Evolutionary conservation across 2,113 vertebrate species (phyloP).

Genomic region (Paracyprichromis sp.): DNA sequence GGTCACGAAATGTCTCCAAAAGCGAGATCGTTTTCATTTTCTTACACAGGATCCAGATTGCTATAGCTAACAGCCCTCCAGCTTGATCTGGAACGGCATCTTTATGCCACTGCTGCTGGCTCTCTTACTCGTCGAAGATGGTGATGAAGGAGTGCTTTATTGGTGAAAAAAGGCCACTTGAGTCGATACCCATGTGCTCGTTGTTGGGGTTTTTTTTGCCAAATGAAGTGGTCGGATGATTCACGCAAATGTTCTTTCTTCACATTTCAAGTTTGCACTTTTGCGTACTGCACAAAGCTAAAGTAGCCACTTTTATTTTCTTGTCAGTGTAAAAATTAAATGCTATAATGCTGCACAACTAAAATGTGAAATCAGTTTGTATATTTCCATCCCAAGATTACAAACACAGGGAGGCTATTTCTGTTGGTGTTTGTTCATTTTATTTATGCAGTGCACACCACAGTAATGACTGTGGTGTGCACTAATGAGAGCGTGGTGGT

Average conservation of each 20-base stretch:
- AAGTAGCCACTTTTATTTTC: not conserved
- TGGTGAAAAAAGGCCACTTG: not conserved
- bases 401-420: not conserved
- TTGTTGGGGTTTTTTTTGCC: rapidly evolving
- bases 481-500: not conserved
- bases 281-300: not conserved
- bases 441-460: not conserved
- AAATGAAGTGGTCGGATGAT: not conserved
- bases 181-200: not conserved
- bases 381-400: not conserved
- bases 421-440: not conserved
- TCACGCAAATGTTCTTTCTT: not conserved
- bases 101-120: not conserved
- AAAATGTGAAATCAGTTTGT: not conserved
- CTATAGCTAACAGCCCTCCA: not conserved
- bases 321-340: not conserved
- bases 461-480: not conserved
- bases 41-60: not conserved
- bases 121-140: not conserved
- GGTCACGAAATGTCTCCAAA: not conserved
- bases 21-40: not conserved
- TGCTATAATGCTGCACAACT: not conserved
- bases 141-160: not conserved
- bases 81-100: not conserved
- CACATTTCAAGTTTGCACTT: not conserved